Evolutionary conservation across 2,888 invertebrate species (phyloP).

Genomic region (Mesodorylaimus sp.): DNA sequence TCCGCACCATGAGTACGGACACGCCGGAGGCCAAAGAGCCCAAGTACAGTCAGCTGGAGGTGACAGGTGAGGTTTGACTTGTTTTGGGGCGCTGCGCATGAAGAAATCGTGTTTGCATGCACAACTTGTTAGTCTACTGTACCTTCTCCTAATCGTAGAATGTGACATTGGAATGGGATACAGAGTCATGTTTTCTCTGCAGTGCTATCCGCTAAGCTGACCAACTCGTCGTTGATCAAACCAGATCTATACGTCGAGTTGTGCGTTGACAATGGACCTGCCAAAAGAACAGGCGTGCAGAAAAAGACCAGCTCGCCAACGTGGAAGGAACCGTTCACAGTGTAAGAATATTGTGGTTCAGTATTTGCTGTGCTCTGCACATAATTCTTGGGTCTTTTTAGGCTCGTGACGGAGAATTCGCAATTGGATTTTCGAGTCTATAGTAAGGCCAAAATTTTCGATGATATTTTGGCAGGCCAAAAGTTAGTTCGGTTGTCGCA

Average conservation of each 20-base stretch:
- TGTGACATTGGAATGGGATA: too few relatives aligned
- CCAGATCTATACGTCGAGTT: constrained; percentile 26
- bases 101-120: too few relatives aligned
- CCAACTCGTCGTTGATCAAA: constrained; percentile 13
- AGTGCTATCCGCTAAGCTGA: constrained; percentile 21
- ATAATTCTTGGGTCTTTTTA: constrained; percentile 5
- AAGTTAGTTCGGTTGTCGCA: constrained; percentile 21
- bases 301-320: constrained; percentile 24
- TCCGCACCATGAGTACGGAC: too few relatives aligned
- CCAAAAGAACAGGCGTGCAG: constrained; percentile 21
- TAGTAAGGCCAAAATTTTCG: constrained; percentile 25
- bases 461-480: constrained; percentile 21
- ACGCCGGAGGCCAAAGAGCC: too few relatives aligned
- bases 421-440: constrained; percentile 14
- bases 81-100: too few relatives aligned
- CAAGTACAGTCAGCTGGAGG: too few relatives aligned
- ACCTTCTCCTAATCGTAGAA: too few relatives aligned
- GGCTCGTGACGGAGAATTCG: constrained; percentile 11
- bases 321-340: constrained; percentile 21
- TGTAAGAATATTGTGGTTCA: constrained; percentile 1
- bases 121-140: too few relatives aligned
- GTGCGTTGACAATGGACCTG: constrained; percentile 17
- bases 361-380: neutral
- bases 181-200: constrained; percentile 4
- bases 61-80: too few relatives aligned